Base-by-base conservation (phyloP, 2,888 invertebrate genomes). In the Sicus ferrugineus region DNA sequence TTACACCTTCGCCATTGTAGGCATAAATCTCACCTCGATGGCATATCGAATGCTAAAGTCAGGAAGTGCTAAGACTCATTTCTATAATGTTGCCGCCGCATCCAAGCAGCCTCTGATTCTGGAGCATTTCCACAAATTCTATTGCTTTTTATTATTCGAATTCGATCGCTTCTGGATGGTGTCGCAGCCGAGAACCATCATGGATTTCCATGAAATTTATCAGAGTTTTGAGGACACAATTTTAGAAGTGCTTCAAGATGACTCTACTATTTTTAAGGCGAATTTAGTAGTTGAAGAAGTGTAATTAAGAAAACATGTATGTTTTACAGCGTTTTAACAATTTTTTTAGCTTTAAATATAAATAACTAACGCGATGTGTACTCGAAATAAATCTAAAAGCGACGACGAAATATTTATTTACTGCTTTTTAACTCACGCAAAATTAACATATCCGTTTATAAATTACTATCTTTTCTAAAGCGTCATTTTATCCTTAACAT, bases 81-180 rank as follows among this genome's bases (percentile, higher is more conserved):
- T 98, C 86, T 98, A 93, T 84, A 97, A 97, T 85, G 88, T 90
- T 52, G 75, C 79, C 0, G 76, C 73, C 63, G 74, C 76, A 6
- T 90, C 89, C 62, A 89, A 89, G 78, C 87, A 89, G 69, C 83
- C 91, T 67, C 91, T 93, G 14, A 88, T 87, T 38, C 83, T 94
- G 63, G 88, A 89, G 81, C 88, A 94, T 81, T 98, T 98, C 86
- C 96, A 98, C 85, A 93, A 92, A 81, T 92, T 98, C 80, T 98
- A 97, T 86, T 94, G 96, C 85, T 96, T 95, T 83, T 87, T 98
- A 65, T 95, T 97, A 84, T 93, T 92, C 81, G 94, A 97, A 81
- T 98, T 98, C 87, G 96, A 97, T 86, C 91, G 92, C 78, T 93
- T 94, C 85, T 98, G 98, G 98, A 89, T 96, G 75, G 90, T 92